phyloP scores from a whole-genome alignment of 2,888 invertebrate species.

The Nymphalis urticae region DNA sequence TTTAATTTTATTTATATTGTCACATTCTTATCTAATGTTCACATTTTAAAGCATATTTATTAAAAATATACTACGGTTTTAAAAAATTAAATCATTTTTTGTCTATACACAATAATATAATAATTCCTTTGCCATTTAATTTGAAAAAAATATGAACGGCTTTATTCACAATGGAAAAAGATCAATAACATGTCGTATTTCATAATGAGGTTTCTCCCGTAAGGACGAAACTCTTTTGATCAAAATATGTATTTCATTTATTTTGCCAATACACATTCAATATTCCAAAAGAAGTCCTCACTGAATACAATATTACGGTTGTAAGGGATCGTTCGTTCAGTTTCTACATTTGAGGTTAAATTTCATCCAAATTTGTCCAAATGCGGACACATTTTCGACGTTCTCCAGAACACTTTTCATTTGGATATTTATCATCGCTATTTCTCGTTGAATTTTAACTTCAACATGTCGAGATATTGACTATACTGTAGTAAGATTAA shows the following conservation, averaged over 20 bases:
- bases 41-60: too few species aligned
- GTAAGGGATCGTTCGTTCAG: slow-evolving; percentile 65
- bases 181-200: not conserved
- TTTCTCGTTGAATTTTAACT: slow-evolving; percentile 28
- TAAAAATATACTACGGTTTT: too few species aligned
- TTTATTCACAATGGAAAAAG: not conserved
- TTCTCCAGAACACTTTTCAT: slow-evolving; percentile 66
- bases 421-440: slow-evolving; percentile 41
- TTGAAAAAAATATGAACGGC: not conserved
- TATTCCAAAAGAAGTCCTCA: slow-evolving; percentile 58
- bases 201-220: slow-evolving; percentile 1
- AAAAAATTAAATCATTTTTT: too few species aligned
- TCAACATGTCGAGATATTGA: not conserved
- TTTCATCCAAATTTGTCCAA: slow-evolving; percentile 71
- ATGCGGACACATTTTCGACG: slow-evolving; percentile 69
- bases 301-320: slow-evolving; percentile 64
- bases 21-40: not conserved
- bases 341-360: slow-evolving; percentile 64
- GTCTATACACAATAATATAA: too few species aligned
- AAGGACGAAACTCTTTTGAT: slow-evolving; percentile 9
- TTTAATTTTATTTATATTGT: not conserved
- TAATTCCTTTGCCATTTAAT: not conserved
- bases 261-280: slow-evolving; percentile 49
- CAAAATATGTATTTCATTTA: slow-evolving; percentile 28
- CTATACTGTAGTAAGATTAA: not conserved